Evolutionary conservation across 2,888 invertebrate genomes (phyloP).

Genomic region (Cheilosia soror): DNA sequence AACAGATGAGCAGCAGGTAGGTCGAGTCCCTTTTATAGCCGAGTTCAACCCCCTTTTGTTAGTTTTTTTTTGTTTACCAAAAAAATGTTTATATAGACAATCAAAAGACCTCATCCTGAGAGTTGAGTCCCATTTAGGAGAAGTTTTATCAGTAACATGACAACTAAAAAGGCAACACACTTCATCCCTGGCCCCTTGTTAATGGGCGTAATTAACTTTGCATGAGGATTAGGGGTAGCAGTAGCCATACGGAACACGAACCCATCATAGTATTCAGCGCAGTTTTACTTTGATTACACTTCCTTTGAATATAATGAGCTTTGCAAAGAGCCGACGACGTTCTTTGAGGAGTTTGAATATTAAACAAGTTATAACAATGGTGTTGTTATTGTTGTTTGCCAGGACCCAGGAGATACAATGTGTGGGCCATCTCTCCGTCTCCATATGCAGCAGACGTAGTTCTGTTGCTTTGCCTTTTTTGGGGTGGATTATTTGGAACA

Average conservation of each 20-base stretch:
- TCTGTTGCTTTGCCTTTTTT: conserved; percentile 44
- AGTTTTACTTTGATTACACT: conserved; percentile 62
- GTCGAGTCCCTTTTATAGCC: conserved; percentile 45
- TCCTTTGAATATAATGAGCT: conserved; percentile 63
- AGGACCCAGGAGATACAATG: neutral
- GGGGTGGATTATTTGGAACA: conserved; percentile 49
- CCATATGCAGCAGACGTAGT: neutral
- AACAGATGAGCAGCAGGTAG: conserved; percentile 58
- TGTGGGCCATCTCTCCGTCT: neutral
- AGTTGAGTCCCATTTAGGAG: neutral
- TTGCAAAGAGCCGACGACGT: conserved; percentile 43
- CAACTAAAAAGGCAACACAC: conserved; percentile 36
- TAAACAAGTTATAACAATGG: conserved; percentile 69
- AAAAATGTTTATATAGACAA: conserved; percentile 33
- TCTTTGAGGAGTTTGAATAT: conserved; percentile 67
- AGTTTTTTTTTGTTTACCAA: conserved; percentile 13
- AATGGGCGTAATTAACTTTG: conserved; percentile 75
- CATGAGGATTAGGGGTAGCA: conserved; percentile 69
- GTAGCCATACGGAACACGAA: conserved; percentile 14
- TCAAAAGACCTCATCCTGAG: conserved; percentile 29
- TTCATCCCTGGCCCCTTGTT: conserved; percentile 56
- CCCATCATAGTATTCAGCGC: conserved; percentile 16
- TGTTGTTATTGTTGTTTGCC: conserved; percentile 16
- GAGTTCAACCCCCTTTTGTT: conserved; percentile 51
- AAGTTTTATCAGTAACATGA: conserved; percentile 44